These are phyloP conservation scores for Drosophila setifemur DNA, from an alignment of 1,140 invertebrate genomes.

Conservation along the genomic window DNA sequence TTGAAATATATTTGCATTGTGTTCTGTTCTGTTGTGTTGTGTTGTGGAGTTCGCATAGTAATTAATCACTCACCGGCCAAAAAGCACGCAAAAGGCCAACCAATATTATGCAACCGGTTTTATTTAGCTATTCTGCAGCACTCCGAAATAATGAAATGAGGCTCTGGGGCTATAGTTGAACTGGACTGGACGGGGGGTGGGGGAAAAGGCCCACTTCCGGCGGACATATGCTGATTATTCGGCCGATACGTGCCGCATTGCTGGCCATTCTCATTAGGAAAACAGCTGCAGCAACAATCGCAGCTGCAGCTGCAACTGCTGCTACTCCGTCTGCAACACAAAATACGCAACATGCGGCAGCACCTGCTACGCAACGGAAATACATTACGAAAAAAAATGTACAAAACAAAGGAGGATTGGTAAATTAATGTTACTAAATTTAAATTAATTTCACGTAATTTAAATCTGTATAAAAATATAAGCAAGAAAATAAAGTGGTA, in stretches of 20 bases:
- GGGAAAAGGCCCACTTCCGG: constrained; percentile 14
- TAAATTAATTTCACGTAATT: no score
- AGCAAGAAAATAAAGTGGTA: no score
- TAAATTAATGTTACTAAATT: no score
- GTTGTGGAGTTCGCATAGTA: no score
- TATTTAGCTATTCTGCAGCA: not conserved
- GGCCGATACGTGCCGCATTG: constrained; percentile 42
- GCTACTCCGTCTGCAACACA: constrained; percentile 10
- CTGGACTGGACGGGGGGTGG: not conserved
- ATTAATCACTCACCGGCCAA: no score
- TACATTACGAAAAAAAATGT: not conserved
- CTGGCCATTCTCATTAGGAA: constrained; percentile 56
- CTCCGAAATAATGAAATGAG: not conserved
- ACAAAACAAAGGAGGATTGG: no score
- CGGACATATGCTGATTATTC: constrained; percentile 63
- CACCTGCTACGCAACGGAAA: constrained; percentile 6
- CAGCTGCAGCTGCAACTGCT: constrained; percentile 11
- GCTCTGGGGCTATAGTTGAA: not conserved
- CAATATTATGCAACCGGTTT: no score
- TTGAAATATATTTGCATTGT: no score
- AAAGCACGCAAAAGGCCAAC: no score
- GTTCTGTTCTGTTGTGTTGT: no score
- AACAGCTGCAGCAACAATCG: constrained; percentile 44
- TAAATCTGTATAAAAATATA: no score
- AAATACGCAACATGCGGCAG: not conserved